Percentiles rank a stretch among this genome's conserved stretches.
phyloP scores from a whole-genome alignment of 2,888 invertebrate genomes.

The Saturnia pavonia region DNA sequence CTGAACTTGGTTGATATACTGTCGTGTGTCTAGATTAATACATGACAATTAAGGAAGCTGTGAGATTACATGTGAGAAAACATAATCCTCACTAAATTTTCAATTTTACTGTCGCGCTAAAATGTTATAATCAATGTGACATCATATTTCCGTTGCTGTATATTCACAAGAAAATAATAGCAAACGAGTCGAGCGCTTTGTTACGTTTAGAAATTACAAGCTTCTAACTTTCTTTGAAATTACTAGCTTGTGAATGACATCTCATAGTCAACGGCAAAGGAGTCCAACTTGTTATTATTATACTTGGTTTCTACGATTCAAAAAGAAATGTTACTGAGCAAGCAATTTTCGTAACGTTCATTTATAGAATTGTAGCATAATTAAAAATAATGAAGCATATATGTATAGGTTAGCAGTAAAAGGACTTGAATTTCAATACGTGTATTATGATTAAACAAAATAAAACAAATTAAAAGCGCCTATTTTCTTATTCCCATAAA shows the following conservation, averaged over 20 bases:
- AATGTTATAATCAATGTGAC: neutral
- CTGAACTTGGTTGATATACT: no score
- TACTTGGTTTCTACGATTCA: neutral
- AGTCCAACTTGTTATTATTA: neutral
- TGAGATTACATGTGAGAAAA: neutral
- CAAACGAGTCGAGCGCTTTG: neutral
- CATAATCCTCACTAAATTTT: neutral
- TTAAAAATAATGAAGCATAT: neutral
- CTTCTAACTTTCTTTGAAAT: conserved; percentile 8
- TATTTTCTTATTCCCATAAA: no score
- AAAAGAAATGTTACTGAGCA: neutral
- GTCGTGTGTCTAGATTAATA: no score
- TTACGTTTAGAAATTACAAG: conserved; percentile 4
- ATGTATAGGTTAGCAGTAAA: neutral
- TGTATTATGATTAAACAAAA: neutral
- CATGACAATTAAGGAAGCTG: no score
- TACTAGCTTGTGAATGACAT: neutral
- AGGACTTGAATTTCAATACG: neutral
- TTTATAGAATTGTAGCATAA: neutral
- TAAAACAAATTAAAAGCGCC: no score
- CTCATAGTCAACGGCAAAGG: conserved; percentile 1
- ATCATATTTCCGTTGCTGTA: neutral
- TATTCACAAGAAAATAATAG: neutral
- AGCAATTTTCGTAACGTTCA: neutral
- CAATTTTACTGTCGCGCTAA: neutral